Conservation (phyloP, 2,888 invertebrate genomes). For the Pherbina coryleti region DNA sequence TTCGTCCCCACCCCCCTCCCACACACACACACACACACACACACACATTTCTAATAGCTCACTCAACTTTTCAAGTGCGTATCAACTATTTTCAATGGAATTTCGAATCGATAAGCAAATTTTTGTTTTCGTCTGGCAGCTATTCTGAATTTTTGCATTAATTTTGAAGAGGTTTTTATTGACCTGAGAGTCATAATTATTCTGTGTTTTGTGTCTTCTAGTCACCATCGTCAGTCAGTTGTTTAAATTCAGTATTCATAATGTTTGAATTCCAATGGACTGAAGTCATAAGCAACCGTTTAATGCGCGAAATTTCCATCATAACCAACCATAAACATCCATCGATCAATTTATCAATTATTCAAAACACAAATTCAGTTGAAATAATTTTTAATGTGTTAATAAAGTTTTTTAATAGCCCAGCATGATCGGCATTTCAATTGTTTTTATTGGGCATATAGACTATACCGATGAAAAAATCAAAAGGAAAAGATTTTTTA, state of each 20-base stretch:
- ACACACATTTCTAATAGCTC: not conserved
- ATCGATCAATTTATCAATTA: not conserved
- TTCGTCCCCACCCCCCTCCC: not conserved
- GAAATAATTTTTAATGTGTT: conserved; percentile 14
- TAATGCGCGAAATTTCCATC: not conserved
- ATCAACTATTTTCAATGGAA: conserved; percentile 16
- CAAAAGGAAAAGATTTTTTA: not conserved
- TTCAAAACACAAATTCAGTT: not conserved
- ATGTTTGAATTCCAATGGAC: conserved; percentile 6
- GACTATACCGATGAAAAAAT: no score
- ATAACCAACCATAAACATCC: not conserved
- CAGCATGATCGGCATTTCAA: conserved; percentile 23
- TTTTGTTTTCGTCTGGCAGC: not conserved
- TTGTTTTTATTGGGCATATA: not conserved
- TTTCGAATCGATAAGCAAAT: not conserved
- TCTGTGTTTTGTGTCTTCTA: not conserved
- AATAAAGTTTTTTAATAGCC: conserved; percentile 29
- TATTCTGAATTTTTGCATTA: conserved; percentile 20
- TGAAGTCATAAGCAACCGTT: conserved; percentile 18
- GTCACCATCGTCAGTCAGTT: not conserved
- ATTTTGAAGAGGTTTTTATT: not conserved
- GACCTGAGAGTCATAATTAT: not conserved
- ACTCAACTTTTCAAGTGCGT: conserved; percentile 23
- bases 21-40: no score
- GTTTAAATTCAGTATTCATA: conserved; percentile 18